Evolutionary conservation across 2,888 invertebrate species (phyloP).

Genomic region (Subacronicta megacephala): DNA sequence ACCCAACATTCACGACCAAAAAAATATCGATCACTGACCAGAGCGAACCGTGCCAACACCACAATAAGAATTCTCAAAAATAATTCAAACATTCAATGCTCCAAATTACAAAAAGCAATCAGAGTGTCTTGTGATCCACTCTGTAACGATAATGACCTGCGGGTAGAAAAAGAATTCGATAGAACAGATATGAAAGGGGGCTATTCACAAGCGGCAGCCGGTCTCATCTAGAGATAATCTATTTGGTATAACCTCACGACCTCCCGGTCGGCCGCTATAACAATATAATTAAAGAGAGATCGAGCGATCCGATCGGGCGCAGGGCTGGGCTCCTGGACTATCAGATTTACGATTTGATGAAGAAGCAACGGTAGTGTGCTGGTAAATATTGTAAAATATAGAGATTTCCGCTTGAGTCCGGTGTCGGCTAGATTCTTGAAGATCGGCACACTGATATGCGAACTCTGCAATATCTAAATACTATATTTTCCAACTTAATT

Average conservation of each 20-base stretch:
- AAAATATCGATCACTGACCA: conserved; percentile 64
- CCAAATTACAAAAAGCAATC: conserved; percentile 83
- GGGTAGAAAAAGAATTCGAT: conserved; percentile 77
- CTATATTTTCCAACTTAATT: neutral
- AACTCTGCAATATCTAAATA: neutral
- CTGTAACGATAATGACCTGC: conserved; percentile 79
- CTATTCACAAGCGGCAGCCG: conserved; percentile 68
- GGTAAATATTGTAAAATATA: conserved; percentile 25
- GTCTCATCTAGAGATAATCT: conserved; percentile 85
- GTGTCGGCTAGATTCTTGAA: neutral
- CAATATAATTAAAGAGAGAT: conserved; percentile 89
- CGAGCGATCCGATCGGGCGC: conserved; percentile 65
- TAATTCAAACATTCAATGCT: conserved; percentile 79
- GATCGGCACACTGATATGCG: neutral
- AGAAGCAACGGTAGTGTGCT: conserved; percentile 49
- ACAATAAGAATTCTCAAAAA: conserved; percentile 78
- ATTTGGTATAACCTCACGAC: conserved; percentile 89
- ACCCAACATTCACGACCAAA: conserved; percentile 55
- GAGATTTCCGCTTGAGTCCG: neutral
- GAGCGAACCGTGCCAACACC: conserved; percentile 67
- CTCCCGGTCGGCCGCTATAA: conserved; percentile 80
- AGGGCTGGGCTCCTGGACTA: conserved; percentile 57
- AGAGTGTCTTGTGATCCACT: conserved; percentile 74
- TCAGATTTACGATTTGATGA: conserved; percentile 54
- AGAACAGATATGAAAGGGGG: conserved; percentile 78